Evolutionary conservation across 2,888 invertebrate genomes (phyloP).

Genomic region (Dynastes grantii): DNA sequence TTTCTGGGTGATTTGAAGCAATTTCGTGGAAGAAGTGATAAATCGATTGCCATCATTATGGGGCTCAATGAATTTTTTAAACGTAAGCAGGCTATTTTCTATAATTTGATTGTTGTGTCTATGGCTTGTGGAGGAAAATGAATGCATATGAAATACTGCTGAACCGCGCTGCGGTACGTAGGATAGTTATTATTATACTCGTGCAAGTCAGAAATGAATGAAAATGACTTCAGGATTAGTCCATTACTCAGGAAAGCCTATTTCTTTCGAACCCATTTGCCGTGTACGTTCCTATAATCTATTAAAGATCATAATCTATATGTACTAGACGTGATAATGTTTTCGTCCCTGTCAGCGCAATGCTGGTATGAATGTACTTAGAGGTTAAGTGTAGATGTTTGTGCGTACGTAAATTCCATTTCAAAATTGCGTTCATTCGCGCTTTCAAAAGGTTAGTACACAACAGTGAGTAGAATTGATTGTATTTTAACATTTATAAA

Average conservation of each 20-base stretch:
- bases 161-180: neutral
- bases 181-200: slow-evolving; percentile 7
- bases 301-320: slow-evolving; percentile 6
- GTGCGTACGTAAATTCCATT: too few species aligned
- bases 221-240: neutral
- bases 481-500: too few species aligned
- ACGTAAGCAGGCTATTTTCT: slow-evolving; percentile 1
- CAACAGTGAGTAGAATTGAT: too few species aligned
- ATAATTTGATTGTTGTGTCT: slow-evolving; percentile 7
- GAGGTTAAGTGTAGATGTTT: neutral
- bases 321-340: slow-evolving; percentile 2
- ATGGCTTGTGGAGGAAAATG: too few species aligned
- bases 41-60: slow-evolving; percentile 27
- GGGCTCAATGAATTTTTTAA: neutral
- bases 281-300: neutral
- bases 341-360: neutral
- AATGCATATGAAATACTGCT: neutral
- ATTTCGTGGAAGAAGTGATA: neutral
- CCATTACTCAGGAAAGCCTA: slow-evolving; percentile 15
- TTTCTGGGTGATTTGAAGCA: slow-evolving; percentile 9
- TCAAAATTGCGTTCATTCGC: too few species aligned
- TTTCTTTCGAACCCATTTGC: slow-evolving; percentile 4
- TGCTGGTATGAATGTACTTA: neutral
- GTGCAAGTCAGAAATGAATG: neutral
- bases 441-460: too few species aligned